Evolutionary conservation across 1,140 invertebrate species (phyloP).

Genomic region (Microplitis demolitor): DNA sequence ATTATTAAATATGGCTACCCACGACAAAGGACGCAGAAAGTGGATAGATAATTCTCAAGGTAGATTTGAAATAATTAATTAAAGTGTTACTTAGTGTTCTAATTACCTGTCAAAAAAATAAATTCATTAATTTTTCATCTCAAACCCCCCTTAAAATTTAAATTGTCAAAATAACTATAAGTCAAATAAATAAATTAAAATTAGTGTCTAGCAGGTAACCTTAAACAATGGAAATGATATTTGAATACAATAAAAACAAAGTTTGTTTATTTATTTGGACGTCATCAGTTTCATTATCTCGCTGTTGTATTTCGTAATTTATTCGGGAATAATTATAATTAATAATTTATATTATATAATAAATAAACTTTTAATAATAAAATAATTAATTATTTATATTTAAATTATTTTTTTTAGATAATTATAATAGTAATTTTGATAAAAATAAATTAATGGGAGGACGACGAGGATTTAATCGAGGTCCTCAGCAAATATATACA

Average conservation of each 20-base stretch:
- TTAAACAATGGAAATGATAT: too few relatives aligned
- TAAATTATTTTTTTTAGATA: conserved; percentile 26
- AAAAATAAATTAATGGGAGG: conserved; percentile 41
- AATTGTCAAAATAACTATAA: too few relatives aligned
- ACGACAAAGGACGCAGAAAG: conserved; percentile 64
- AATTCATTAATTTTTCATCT: background rate
- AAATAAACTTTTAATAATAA: background rate
- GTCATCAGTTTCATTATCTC: background rate
- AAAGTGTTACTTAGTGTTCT: background rate
- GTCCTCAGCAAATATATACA: conserved; percentile 64
- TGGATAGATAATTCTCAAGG: conserved; percentile 62
- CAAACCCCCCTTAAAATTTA: too few relatives aligned
- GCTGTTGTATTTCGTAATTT: background rate
- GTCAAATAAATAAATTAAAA: too few relatives aligned
- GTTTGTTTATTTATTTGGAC: background rate
- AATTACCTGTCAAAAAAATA: background rate
- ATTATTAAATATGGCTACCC: conserved; percentile 59
- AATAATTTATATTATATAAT: background rate
- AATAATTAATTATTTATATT: conserved; percentile 24
- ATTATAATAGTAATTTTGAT: conserved; percentile 38
- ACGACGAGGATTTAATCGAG: conserved; percentile 45
- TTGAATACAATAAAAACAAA: too few relatives aligned
- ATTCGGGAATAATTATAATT: too few relatives aligned
- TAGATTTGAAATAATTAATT: conserved; percentile 36
- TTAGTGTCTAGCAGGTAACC: too few relatives aligned